Evolutionary conservation across 2,113 vertebrate genomes (phyloP).

Genomic region (Laticauda laticaudata): DNA sequence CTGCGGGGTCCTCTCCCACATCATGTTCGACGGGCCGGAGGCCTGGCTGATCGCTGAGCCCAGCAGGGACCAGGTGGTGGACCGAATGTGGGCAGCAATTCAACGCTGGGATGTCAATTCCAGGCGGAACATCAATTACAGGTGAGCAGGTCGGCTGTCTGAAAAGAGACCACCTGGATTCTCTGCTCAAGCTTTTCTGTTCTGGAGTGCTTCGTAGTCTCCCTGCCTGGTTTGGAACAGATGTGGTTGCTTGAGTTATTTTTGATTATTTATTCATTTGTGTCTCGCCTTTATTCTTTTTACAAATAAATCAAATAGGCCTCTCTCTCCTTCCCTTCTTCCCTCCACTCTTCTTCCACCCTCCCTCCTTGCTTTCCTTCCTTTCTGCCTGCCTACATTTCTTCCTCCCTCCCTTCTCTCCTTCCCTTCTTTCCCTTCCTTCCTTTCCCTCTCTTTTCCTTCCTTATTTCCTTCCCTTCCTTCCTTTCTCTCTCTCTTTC

Average conservation of each 20-base stretch:
- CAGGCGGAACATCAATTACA: slow-evolving; percentile 98
- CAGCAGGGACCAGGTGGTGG: slow-evolving; percentile 83
- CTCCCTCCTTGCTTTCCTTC: too few relatives aligned
- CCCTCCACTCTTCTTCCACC: too few relatives aligned
- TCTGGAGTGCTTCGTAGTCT: background rate
- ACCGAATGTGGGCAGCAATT: slow-evolving; percentile 95
- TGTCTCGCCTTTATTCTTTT: too few relatives aligned
- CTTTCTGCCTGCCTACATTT: too few relatives aligned
- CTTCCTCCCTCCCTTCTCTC: too few relatives aligned
- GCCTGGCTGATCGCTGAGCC: slow-evolving; percentile 90
- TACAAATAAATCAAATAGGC: too few relatives aligned
- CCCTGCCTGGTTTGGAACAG: background rate
- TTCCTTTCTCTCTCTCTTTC: too few relatives aligned
- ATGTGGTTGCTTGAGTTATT: background rate
- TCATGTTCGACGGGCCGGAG: slow-evolving; percentile 93
- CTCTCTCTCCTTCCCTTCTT: too few relatives aligned
- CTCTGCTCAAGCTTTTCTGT: background rate
- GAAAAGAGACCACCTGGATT: background rate
- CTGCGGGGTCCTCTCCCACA: slow-evolving; percentile 95
- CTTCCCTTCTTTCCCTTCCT: too few relatives aligned
- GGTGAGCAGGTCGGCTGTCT: slow-evolving; percentile 64
- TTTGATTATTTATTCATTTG: background rate
- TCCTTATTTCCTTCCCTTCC: too few relatives aligned
- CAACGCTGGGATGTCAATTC: slow-evolving; percentile 97
- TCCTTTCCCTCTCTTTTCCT: too few relatives aligned